phyloP scores from a whole-genome alignment of 35 echinoderm and acorn worm species.

The Acanthaster planci region DNA sequence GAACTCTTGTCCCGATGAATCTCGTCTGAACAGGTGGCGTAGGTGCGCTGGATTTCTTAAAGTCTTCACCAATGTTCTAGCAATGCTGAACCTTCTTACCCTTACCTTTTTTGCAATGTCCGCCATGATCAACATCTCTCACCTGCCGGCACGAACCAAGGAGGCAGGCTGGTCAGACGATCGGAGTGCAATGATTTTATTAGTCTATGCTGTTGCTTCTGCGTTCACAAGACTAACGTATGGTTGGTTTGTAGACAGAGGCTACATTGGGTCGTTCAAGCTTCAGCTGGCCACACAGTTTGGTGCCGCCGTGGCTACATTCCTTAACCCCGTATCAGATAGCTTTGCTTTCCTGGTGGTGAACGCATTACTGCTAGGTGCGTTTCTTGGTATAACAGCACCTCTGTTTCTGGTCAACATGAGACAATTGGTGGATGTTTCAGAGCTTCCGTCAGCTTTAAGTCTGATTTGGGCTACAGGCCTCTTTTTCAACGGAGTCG shows the following conservation, averaged over 20 bases:
- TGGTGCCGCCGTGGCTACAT: background rate
- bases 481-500: background rate
- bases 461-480: background rate
- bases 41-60: no score
- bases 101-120: conserved; percentile 2
- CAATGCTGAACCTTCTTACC: background rate
- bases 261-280: background rate
- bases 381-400: background rate
- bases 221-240: conserved; percentile 7
- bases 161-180: background rate
- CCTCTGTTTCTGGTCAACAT: background rate
- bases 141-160: background rate
- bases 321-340: background rate
- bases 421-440: background rate
- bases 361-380: background rate
- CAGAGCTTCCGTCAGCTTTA: background rate
- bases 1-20: no score
- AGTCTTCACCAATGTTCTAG: background rate
- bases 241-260: conserved; percentile 39
- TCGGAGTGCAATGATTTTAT: background rate
- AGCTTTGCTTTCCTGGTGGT: background rate
- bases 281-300: background rate
- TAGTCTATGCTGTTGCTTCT: background rate
- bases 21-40: no score
- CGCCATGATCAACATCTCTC: background rate